Conservation (phyloP, 64 coral and sea anemone genomes). For the Cladopsammia gracilis region DNA sequence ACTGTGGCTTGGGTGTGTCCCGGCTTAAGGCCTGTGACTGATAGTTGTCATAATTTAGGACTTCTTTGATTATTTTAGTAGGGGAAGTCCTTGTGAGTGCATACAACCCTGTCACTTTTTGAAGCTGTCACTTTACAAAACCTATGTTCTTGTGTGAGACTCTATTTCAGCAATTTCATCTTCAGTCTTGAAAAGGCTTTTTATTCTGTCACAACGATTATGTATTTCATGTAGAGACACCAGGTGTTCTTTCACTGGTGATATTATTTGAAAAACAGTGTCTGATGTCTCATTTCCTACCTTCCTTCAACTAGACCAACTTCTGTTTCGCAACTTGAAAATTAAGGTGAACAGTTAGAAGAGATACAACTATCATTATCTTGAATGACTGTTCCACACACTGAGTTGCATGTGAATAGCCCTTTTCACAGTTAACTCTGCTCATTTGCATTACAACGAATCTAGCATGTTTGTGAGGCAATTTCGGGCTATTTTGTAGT, state of each 20-base stretch:
- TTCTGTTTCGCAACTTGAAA: conserved; percentile 41
- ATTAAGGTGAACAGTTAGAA: conserved; percentile 3
- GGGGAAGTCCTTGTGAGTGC: conserved; percentile 47
- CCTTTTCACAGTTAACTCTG: too few relatives aligned
- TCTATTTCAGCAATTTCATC: conserved; percentile 39
- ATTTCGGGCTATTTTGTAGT: too few relatives aligned
- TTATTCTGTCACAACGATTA: conserved; percentile 38
- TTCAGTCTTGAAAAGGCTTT: conserved; percentile 44
- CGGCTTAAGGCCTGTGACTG: conserved; percentile 51
- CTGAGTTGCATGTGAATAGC: conserved; percentile 75
- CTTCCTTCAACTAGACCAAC: conserved; percentile 26
- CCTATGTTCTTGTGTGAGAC: conserved; percentile 1
- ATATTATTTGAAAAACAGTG: conserved; percentile 30
- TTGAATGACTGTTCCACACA: conserved; percentile 24
- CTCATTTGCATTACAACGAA: too few relatives aligned
- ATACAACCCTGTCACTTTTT: conserved; percentile 25
- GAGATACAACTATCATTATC: too few relatives aligned
- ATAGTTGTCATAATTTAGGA: conserved; percentile 43
- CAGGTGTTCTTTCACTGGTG: conserved; percentile 39
- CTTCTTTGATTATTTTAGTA: conserved; percentile 61
- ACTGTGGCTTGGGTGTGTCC: not conserved
- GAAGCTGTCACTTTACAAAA: conserved; percentile 46
- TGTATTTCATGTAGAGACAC: conserved; percentile 32
- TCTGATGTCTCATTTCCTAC: conserved; percentile 30
- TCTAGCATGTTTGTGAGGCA: too few relatives aligned